Conservation (phyloP, 2,113 vertebrate species). For the Casuarius casuarius region DNA sequence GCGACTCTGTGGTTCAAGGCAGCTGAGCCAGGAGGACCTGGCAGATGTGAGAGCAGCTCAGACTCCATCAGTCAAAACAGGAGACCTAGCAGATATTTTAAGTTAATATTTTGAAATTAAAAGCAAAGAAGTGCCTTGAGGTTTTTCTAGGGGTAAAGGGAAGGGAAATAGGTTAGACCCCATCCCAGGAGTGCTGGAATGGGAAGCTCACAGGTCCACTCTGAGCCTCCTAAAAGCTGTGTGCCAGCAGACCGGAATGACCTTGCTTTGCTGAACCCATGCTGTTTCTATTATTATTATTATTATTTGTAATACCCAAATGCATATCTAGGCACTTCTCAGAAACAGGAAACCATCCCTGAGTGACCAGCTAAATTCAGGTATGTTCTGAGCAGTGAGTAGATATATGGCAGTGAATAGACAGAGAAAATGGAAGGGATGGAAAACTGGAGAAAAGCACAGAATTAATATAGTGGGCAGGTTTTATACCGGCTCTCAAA, state of each 20-base stretch:
- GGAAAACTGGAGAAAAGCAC: background rate
- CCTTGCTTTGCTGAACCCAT: background rate
- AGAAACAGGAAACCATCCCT: background rate
- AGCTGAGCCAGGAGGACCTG: background rate
- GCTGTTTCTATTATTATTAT: background rate
- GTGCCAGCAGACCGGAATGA: background rate
- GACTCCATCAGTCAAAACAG: background rate
- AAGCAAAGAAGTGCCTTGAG: background rate
- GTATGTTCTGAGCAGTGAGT: background rate
- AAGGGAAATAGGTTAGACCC: background rate
- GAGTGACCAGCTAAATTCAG: background rate
- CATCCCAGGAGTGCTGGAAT: fast-evolving
- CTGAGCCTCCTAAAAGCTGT: fast-evolving
- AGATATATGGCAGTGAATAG: no score
- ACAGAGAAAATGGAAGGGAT: background rate
- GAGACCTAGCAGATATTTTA: background rate
- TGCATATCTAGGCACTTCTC: background rate
- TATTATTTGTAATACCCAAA: background rate
- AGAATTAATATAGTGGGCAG: background rate
- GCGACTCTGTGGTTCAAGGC: background rate
- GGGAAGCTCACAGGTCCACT: background rate
- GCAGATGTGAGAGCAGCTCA: background rate
- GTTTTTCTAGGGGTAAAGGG: background rate
- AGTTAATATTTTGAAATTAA: background rate
- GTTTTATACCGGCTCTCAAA: background rate